Evolutionary conservation across 64 coral and sea anemone species (phyloP), one percentile per base, ranked within the genome.

Genomic region (Montipora cactus): DNA sequence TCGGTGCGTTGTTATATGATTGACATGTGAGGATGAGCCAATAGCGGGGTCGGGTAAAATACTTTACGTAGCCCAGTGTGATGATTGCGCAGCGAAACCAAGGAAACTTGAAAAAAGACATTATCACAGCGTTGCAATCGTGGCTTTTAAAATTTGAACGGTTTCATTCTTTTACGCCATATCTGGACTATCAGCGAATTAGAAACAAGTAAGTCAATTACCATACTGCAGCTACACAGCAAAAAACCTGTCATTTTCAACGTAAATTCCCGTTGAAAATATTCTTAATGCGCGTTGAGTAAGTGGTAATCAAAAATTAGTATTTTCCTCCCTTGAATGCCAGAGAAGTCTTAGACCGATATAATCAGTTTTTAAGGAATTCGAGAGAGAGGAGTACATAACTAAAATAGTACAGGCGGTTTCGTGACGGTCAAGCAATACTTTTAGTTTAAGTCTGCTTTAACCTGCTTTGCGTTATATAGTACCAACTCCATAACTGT

Each of bases 21-120:
- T 83, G 80, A 64, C 80, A 67, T 16, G 25, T 44, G 28, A 2
- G 21, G 14, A 59, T 64, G 37, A 37, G 37, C 37, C 1, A 37
- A 37, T 66, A 12, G 23, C 80, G 53, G 64, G 58, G 4, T 15
- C 1, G 21, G 2, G 22, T 13, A 83, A 5, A 16, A 59, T 6
- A 58, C 22, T 83, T 83, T 83, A 59, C 59, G 28, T 28, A 64
- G 21, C 25, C 58, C 44, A 3, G 5, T 83, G 57, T 83, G 62
- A 64, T 83, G 80, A 13, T 66, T 1, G 37, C 37, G 37, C 37
- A 37, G 37, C 22, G 80, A 37, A 44, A 62, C 80, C 58, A 4
- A 64, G 22, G 80, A 83, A 83, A 83, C 80, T 83, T 23, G 13
- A 13, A 66, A 20, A 64, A 23, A 67, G 20, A 44, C 80, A 3